Evolutionary conservation across 2,113 vertebrate species (phyloP).

Genomic region (Microcebus murinus): DNA sequence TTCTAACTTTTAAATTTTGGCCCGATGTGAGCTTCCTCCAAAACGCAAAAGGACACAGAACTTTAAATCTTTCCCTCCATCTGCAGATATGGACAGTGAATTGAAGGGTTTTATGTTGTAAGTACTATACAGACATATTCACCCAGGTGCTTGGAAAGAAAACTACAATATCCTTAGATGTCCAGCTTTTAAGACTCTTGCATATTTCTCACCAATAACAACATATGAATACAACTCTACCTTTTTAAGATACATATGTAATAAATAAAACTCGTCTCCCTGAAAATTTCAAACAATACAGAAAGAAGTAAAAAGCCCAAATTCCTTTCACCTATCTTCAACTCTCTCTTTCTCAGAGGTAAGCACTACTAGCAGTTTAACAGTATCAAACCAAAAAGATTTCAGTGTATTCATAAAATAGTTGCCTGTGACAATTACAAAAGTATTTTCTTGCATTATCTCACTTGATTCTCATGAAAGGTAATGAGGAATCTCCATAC

Average conservation of each 20-base stretch:
- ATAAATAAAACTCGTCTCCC: background rate
- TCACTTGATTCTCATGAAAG: background rate
- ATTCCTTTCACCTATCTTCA: background rate
- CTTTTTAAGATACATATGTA: background rate
- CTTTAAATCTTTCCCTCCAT: background rate
- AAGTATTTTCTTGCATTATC: background rate
- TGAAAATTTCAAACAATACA: background rate
- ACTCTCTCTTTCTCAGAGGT: background rate
- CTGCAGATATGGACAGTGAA: background rate
- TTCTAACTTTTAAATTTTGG: background rate
- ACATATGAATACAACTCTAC: background rate
- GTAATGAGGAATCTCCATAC: too few species aligned
- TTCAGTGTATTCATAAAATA: background rate
- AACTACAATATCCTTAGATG: background rate
- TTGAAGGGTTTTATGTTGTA: background rate
- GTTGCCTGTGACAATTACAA: background rate
- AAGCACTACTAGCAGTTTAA: background rate
- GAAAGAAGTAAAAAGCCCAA: background rate
- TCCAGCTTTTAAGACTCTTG: background rate
- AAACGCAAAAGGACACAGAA: background rate
- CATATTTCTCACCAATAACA: background rate
- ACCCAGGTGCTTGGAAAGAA: background rate
- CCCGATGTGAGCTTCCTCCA: background rate
- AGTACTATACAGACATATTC: background rate
- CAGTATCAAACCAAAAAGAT: background rate